A percentile compares a stretch with the other conserved stretches of the same genome.
These are phyloP conservation scores for Myrmecobius fasciatus DNA, from an alignment of 2,113 vertebrate genomes.

Conservation along the genomic window DNA sequence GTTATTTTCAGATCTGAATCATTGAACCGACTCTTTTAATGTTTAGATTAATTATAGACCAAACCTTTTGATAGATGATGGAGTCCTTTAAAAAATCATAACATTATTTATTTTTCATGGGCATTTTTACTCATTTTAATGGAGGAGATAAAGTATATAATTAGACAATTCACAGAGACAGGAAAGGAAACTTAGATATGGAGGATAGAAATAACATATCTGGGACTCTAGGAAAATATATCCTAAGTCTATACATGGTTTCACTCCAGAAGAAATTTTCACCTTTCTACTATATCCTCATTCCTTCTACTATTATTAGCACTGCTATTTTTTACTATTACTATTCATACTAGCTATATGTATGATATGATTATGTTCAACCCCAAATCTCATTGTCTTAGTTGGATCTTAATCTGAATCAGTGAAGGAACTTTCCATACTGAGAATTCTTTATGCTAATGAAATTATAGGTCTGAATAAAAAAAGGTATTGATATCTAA, in stretches of 20 bases:
- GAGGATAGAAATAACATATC: background rate
- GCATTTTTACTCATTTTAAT: background rate
- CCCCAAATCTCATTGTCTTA: background rate
- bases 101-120: background rate
- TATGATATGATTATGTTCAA: background rate
- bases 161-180: background rate
- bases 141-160: background rate
- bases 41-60: background rate
- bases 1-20: background rate
- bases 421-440: background rate
- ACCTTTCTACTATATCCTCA: background rate
- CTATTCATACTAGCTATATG: background rate
- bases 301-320: background rate
- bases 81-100: background rate
- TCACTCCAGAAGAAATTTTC: background rate
- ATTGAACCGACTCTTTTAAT: background rate
- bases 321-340: too few relatives aligned
- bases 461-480: background rate
- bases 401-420: background rate
- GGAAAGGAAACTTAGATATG: background rate
- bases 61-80: background rate
- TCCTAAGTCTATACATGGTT: background rate
- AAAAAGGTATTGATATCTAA: background rate
- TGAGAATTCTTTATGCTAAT: background rate
- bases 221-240: background rate